Evolutionary conservation across 1,140 invertebrate species (phyloP).

Genomic region (Linepithema humile): DNA sequence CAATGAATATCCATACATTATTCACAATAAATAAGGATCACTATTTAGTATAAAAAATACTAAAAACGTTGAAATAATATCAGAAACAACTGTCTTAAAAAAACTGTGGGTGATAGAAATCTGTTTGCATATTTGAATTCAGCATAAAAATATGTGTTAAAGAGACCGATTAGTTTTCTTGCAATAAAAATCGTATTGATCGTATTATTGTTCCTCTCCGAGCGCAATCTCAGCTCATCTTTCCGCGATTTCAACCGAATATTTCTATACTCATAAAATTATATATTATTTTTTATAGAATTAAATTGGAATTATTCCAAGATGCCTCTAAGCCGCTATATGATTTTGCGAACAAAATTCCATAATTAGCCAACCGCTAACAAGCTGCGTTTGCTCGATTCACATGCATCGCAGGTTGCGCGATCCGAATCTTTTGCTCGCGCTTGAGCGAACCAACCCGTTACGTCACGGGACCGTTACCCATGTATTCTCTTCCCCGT

Average conservation of each 20-base stretch:
- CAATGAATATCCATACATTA: too few relatives aligned
- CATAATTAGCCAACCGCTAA: background rate
- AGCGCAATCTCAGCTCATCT: background rate
- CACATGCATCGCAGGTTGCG: background rate
- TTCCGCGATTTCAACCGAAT: background rate
- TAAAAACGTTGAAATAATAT: too few relatives aligned
- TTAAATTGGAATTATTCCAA: background rate
- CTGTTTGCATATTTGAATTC: too few relatives aligned
- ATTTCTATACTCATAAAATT: background rate
- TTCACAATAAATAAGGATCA: too few relatives aligned
- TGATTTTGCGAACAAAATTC: background rate
- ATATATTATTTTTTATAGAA: background rate
- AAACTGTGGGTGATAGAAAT: too few relatives aligned
- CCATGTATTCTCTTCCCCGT: background rate
- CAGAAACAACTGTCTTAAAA: too few relatives aligned
- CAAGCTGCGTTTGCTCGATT: conserved; percentile 22
- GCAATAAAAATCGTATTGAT: too few relatives aligned
- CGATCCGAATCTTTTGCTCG: conserved; percentile 8
- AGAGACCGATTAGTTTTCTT: too few relatives aligned
- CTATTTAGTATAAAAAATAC: too few relatives aligned
- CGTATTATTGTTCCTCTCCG: too few relatives aligned
- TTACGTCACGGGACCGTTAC: background rate
- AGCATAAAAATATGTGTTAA: too few relatives aligned
- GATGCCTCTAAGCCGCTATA: background rate
- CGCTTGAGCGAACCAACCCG: background rate